phyloP scores from a whole-genome alignment of 2,888 invertebrate genomes.

The Drosophila imparisetae region DNA sequence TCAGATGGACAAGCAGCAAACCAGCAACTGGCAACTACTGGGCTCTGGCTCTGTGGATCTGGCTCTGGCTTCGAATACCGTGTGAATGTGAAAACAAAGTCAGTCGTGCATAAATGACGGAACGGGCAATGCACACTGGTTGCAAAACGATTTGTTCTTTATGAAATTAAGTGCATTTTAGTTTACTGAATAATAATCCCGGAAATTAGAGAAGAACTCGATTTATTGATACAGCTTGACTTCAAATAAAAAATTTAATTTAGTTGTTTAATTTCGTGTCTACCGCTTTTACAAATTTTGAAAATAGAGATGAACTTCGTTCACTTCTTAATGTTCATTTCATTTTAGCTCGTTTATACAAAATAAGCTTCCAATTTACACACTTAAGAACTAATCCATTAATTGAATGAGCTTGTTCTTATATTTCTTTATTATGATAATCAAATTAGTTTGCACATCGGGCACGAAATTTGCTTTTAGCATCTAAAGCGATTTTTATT shows the following conservation, averaged over 20 bases:
- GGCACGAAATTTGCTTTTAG: neutral
- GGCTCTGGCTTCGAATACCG: conserved; percentile 69
- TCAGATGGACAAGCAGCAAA: conserved; percentile 67
- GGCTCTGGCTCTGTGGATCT: conserved; percentile 56
- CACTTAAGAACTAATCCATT: neutral
- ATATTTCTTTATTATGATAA: conserved; percentile 21
- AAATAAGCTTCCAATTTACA: neutral
- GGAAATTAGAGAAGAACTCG: neutral
- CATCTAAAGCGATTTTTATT: conserved; percentile 9
- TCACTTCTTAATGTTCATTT: neutral
- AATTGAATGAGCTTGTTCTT: neutral
- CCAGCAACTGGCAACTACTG: conserved; percentile 61
- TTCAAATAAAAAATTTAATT: neutral
- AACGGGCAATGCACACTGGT: conserved; percentile 70
- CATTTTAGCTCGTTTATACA: neutral
- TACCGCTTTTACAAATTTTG: no score
- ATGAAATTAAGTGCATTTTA: conserved; percentile 8
- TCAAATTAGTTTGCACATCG: conserved; percentile 1
- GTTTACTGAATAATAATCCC: neutral
- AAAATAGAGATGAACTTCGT: neutral
- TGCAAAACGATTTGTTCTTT: conserved; percentile 2
- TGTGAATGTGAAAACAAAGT: conserved; percentile 80
- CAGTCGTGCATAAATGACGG: conserved; percentile 81
- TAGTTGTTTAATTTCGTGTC: no score
- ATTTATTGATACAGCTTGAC: neutral